Base-by-base conservation (phyloP, 37 sponge, comb jelly and placozoan genomes). In the Crambe crambe region DNA sequence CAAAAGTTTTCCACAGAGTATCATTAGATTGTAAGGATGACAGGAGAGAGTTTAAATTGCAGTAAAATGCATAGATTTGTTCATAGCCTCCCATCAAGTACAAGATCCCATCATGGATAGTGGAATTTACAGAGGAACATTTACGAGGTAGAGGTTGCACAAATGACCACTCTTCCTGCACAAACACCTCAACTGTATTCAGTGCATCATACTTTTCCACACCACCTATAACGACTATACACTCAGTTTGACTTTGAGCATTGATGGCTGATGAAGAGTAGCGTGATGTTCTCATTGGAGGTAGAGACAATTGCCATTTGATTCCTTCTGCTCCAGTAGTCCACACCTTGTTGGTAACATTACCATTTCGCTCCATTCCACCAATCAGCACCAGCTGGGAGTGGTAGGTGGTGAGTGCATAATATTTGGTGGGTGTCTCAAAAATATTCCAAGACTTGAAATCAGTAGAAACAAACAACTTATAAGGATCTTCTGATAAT, bases 371-470 rank as follows among this genome's bases (percentile, higher is more conserved):
- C 6, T 23, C 12, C 31, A 8, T 62, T 30, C 63, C 63, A 30
- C 63, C 63, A n/a, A 62, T 20, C 63, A 62, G 63, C 63, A 62
- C 63, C 15, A 18, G 63, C 31, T 62, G 63, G 63, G 63, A 62
- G n/a, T 62, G 6, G 63, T 62, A 62, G 12, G 63, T 62, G 26
- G 63, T 62, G 63, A 62, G 63, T 5, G 63, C 63, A 62, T 23
- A 62, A 27, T 62, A 20, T 9, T 5, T 27, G 30, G 31, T 27
- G 63, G 63, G 63, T n/a, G 63, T 62, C 17, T 8, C n/a, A 8
- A 18, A 27, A 8, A 9, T 18, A 30, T 8, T 23, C 63, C 12
- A 62, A 20, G n/a, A 62, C 6, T 62, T 20, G 5, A 30, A n/a
- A 62, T 62, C 12, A 47, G 51, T 15, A 47, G 63, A 30, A 62